A percentile compares a stretch with the other conserved stretches of the same genome.
Evolutionary conservation across 2,888 invertebrate species (phyloP).

Genomic region (Drosophila sordidula): DNA sequence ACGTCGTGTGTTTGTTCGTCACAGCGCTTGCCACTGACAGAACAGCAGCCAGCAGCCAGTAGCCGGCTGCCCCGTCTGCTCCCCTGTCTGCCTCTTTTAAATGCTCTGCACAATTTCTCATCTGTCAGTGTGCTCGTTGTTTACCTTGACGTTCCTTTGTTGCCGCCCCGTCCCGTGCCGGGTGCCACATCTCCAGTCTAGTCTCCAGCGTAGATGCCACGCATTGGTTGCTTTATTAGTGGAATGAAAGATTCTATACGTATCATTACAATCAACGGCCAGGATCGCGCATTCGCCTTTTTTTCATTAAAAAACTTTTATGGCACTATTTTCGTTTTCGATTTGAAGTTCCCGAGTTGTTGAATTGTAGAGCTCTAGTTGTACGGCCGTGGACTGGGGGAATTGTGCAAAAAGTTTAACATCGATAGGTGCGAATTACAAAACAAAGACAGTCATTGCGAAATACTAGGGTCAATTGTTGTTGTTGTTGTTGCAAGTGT

Average conservation of each 20-base stretch:
- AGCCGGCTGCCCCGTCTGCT: too few relatives aligned
- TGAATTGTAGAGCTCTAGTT: constrained; percentile 8
- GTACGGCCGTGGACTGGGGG: constrained; percentile 25
- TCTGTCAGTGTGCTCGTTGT: constrained; percentile 57
- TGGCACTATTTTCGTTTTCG: constrained; percentile 33
- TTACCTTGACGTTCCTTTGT: constrained; percentile 49
- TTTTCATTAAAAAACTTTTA: constrained; percentile 65
- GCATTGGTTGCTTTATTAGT: constrained; percentile 79
- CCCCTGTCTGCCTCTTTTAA: constrained; percentile 30
- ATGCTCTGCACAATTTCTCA: constrained; percentile 64
- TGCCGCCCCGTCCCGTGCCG: not conserved
- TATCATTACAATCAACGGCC: constrained; percentile 31
- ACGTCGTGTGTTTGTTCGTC: constrained; percentile 46
- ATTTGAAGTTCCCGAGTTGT: constrained; percentile 20
- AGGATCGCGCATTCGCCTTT: not conserved
- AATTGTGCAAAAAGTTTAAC: constrained; percentile 62
- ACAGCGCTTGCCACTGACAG: constrained; percentile 62
- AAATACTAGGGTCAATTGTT: constrained; percentile 34
- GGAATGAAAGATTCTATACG: constrained; percentile 54
- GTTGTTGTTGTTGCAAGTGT: constrained; percentile 19
- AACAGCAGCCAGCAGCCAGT: constrained; percentile 15
- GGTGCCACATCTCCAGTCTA: not conserved
- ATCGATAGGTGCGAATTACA: constrained; percentile 82
- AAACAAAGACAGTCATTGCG: constrained; percentile 67
- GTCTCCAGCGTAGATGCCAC: constrained; percentile 36